Evolutionary conservation across 2,113 vertebrate genomes (phyloP).

Genomic region (Otus sunia): DNA sequence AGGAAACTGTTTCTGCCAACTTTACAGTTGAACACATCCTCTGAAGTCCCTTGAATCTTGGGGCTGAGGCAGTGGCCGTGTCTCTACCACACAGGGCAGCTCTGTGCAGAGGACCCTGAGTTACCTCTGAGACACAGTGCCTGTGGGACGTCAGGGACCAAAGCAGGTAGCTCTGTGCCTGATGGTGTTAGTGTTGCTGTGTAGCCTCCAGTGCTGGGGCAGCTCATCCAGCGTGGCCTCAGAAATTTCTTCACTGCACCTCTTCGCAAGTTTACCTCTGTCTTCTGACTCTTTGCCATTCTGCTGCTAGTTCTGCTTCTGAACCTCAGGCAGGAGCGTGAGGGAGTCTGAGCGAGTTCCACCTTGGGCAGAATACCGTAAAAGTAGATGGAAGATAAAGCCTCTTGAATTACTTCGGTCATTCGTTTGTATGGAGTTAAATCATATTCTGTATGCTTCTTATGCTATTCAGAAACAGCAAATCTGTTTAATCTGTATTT

Average conservation of each 20-base stretch:
- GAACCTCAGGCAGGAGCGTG: neutral
- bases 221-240: neutral
- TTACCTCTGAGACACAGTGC: neutral
- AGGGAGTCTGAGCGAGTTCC: neutral
- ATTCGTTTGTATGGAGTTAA: neutral
- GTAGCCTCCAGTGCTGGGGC: fast-evolving
- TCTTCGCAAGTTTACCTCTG: fast-evolving
- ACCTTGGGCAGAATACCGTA: neutral
- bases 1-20: neutral
- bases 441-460: neutral
- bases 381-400: neutral
- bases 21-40: neutral
- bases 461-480: neutral
- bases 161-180: neutral
- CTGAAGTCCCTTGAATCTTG: neutral
- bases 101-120: neutral
- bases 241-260: neutral
- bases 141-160: fast-evolving
- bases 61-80: neutral
- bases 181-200: fast-evolving
- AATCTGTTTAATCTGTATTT: neutral
- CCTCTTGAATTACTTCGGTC: neutral
- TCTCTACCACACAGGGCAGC: neutral
- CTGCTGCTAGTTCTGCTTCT: neutral
- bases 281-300: neutral